Conservation (phyloP, 2,797 vertebrate species). For the Acomys russatus region DNA sequence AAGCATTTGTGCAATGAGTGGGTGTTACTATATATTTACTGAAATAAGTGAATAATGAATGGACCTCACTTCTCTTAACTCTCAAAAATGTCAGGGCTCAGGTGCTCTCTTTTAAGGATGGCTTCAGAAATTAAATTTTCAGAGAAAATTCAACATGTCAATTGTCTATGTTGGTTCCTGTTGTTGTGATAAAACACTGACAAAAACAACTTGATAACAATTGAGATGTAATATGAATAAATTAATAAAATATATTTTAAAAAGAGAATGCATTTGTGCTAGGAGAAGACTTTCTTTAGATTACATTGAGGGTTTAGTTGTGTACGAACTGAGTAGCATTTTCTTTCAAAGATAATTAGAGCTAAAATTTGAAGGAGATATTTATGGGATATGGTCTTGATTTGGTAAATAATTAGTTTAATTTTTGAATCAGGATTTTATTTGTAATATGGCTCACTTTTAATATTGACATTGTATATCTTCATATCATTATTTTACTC, state of each 20-base stretch:
- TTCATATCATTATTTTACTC: constrained; percentile 25
- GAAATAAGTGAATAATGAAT: neutral
- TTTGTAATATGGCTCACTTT: neutral
- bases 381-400: constrained; percentile 39
- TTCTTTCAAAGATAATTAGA: constrained; percentile 55
- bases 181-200: neutral
- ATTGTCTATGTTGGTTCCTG: neutral
- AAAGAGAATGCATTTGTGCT: constrained; percentile 13
- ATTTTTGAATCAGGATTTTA: neutral
- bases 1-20: neutral
- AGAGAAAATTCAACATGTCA: neutral
- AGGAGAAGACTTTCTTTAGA: constrained; percentile 5
- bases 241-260: too few relatives aligned
- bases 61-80: neutral
- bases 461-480: constrained; percentile 5
- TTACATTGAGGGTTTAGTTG: constrained; percentile 36
- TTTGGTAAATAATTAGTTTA: constrained; percentile 55
- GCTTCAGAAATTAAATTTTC: neutral
- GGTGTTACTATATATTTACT: neutral
- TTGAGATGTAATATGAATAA: too few relatives aligned
- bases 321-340: constrained; percentile 36
- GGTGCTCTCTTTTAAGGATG: neutral
- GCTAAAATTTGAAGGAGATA: constrained; percentile 37
- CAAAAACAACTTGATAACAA: neutral
- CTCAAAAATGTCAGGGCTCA: neutral